A percentile compares a stretch with the other conserved stretches of the same genome.
phyloP scores from a whole-genome alignment of 2,888 invertebrate species.

The Drosophila planitibia region DNA sequence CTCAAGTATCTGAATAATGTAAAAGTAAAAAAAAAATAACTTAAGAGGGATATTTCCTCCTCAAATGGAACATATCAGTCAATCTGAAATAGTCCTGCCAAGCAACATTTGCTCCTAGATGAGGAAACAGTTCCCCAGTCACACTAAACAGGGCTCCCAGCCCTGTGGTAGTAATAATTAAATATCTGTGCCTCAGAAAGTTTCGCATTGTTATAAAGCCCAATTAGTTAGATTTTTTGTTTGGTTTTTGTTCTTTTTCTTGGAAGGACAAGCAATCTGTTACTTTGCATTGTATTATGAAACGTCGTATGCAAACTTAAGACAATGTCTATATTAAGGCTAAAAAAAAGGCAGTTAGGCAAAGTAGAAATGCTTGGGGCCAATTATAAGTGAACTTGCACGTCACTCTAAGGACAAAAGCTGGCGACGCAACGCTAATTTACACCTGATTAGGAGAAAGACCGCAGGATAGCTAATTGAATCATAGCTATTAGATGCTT shows the following conservation, averaged over 20 bases:
- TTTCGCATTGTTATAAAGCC: background rate
- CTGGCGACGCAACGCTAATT: constrained; percentile 15
- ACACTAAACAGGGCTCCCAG: background rate
- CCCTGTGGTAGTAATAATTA: background rate
- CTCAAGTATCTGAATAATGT: constrained; percentile 27
- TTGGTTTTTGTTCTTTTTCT: no score
- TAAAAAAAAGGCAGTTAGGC: background rate
- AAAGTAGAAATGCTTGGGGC: background rate
- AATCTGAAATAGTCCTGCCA: background rate
- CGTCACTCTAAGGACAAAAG: background rate
- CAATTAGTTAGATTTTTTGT: background rate
- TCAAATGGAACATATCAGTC: background rate
- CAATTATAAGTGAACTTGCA: constrained; percentile 4
- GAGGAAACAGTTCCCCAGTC: background rate
- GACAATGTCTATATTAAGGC: background rate
- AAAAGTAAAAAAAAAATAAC: background rate
- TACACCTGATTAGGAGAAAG: constrained; percentile 45
- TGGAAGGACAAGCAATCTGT: background rate
- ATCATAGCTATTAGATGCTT: constrained; percentile 55
- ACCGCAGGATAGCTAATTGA: constrained; percentile 46
- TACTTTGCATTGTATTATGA: background rate
- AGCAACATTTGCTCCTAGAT: background rate
- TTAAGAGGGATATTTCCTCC: background rate
- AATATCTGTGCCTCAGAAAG: background rate
- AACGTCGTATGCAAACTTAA: background rate